These are phyloP conservation scores for Cheilosia variabilis DNA, from an alignment of 2,888 invertebrate genomes.

Conservation along the genomic window DNA sequence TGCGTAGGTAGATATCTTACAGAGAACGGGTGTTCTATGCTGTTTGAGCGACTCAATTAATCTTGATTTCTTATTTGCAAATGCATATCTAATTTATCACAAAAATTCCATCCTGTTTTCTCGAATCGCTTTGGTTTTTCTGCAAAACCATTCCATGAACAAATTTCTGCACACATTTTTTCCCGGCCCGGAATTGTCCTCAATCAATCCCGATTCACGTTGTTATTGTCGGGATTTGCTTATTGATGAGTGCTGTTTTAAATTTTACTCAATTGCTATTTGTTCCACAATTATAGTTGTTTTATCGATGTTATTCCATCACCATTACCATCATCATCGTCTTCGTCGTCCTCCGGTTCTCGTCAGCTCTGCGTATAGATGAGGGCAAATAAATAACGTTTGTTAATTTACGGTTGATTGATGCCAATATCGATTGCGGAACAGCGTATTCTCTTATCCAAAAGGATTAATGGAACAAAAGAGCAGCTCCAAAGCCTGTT, in stretches of 20 bases:
- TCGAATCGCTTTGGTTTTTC: no score
- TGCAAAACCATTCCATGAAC: no score
- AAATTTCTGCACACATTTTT: no score
- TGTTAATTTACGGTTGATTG: conserved; percentile 70
- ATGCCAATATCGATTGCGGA: conserved; percentile 63
- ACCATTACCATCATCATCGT: conserved; percentile 35
- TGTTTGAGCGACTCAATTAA: no score
- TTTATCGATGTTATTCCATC: conserved; percentile 53
- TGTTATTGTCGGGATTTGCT: conserved; percentile 1
- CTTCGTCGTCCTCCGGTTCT: conserved; percentile 8
- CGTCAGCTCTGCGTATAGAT: background rate
- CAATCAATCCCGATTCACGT: no score
- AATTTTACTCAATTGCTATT: conserved; percentile 68
- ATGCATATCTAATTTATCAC: no score
- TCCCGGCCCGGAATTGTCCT: no score
- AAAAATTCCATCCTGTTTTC: no score
- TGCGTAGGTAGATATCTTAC: no score
- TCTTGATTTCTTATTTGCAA: no score
- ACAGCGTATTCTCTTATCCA: conserved; percentile 10
- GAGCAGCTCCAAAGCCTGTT: background rate
- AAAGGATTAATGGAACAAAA: conserved; percentile 42
- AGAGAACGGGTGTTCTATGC: no score
- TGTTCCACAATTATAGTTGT: conserved; percentile 52
- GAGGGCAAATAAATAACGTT: conserved; percentile 62
- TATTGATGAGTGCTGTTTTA: conserved; percentile 65